These are phyloP conservation scores for Ambastaia sidthimunki DNA, from an alignment of 2,797 vertebrate species.

Conservation along the genomic window DNA sequence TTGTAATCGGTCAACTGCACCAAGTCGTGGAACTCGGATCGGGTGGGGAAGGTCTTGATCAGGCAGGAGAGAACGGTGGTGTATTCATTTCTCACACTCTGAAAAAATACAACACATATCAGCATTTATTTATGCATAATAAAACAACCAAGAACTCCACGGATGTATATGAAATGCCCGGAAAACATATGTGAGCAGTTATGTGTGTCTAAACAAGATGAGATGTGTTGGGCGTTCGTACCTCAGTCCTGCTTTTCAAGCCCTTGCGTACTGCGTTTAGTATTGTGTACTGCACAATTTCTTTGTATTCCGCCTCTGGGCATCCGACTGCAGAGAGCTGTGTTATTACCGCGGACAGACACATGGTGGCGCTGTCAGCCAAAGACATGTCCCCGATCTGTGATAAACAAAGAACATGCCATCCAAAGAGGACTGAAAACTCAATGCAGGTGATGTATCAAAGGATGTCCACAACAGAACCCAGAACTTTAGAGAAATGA, in stretches of 20 bases:
- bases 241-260: constrained; percentile 89
- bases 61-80: constrained; percentile 90
- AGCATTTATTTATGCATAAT: no score
- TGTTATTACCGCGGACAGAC: constrained; percentile 84
- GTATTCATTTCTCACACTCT: constrained; percentile 93
- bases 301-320: constrained; percentile 83
- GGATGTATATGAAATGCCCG: background rate
- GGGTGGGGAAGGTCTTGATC: constrained; percentile 86
- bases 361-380: constrained; percentile 90
- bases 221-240: constrained; percentile 54
- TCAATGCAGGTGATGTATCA: no score
- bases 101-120: background rate
- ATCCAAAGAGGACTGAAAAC: background rate
- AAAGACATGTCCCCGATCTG: constrained; percentile 97
- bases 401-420: background rate
- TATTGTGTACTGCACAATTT: constrained; percentile 86
- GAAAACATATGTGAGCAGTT: no score
- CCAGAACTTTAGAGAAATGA: no score
- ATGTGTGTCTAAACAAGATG: no score
- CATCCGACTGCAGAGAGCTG: constrained; percentile 77
- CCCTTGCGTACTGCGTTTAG: constrained; percentile 88
- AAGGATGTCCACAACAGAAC: no score
- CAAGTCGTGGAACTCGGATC: constrained; percentile 88
- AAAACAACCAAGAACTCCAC: background rate
- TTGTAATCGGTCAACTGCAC: constrained; percentile 89